Evolutionary conservation across 1,140 invertebrate genomes (phyloP).

Genomic region (silkworm (Bombyx mori)): ASM3026992v2 NC_085112.1:2118501-2119000

Average conservation of each 20-base stretch:
- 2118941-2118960: conserved; percentile 35
- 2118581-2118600: too few species aligned
- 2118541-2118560: too few species aligned
- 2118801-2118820: conserved; percentile 20
- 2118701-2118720: conserved; percentile 18
- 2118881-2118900: neutral
- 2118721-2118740: conserved; percentile 35
- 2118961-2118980: conserved; percentile 34
- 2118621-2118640: too few species aligned
- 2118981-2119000: conserved; percentile 47
- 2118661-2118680: neutral
- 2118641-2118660: too few species aligned
- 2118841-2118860: conserved; percentile 31
- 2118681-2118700: neutral
- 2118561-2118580: too few species aligned
- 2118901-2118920: neutral
- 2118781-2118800: conserved; percentile 21
- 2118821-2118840: conserved; percentile 21
- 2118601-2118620: too few species aligned
- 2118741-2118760: conserved; percentile 42
- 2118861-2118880: conserved; percentile 25
- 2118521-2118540: too few species aligned
- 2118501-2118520: too few species aligned
- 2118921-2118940: conserved; percentile 25
- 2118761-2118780: conserved; percentile 26